Evolutionary conservation across 1,140 invertebrate genomes (phyloP).

Genomic region (Macrosteles quadrilineatus): DNA sequence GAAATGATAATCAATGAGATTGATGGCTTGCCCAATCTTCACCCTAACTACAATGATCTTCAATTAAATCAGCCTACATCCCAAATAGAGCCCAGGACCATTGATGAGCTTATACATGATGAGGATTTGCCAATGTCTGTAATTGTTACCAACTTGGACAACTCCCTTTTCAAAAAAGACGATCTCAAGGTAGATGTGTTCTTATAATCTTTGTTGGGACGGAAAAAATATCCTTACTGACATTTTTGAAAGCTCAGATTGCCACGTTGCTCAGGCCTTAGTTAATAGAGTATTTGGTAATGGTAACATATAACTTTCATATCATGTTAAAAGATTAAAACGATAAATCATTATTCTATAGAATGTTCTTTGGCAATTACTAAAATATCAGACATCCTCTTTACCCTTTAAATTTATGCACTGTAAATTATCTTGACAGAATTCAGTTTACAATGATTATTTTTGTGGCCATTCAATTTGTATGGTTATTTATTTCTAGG

Average conservation of each 20-base stretch:
- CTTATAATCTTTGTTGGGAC: not conserved
- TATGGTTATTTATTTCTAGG: too few relatives aligned
- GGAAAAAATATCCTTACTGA: too few relatives aligned
- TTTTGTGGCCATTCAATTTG: too few relatives aligned
- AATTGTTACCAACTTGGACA: conserved; percentile 86
- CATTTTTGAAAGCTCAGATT: too few relatives aligned
- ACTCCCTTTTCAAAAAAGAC: conserved; percentile 72
- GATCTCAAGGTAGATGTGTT: conserved; percentile 57
- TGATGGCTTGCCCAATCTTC: conserved; percentile 79
- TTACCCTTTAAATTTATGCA: too few relatives aligned
- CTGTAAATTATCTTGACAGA: too few relatives aligned
- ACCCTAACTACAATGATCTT: conserved; percentile 63
- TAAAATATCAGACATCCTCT: too few relatives aligned
- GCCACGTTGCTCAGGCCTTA: not conserved
- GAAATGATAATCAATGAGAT: conserved; percentile 72
- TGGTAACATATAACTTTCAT: too few relatives aligned
- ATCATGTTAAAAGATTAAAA: too few relatives aligned
- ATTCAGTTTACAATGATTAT: too few relatives aligned
- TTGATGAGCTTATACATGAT: conserved; percentile 65
- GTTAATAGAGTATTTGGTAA: not conserved
- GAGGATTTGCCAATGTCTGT: conserved; percentile 86
- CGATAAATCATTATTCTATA: too few relatives aligned
- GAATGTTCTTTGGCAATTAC: too few relatives aligned
- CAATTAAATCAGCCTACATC: conserved; percentile 53
- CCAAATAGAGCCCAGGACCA: conserved; percentile 47